Conservation (phyloP, 2,113 vertebrate species). For the Laticauda colubrina region DNA sequence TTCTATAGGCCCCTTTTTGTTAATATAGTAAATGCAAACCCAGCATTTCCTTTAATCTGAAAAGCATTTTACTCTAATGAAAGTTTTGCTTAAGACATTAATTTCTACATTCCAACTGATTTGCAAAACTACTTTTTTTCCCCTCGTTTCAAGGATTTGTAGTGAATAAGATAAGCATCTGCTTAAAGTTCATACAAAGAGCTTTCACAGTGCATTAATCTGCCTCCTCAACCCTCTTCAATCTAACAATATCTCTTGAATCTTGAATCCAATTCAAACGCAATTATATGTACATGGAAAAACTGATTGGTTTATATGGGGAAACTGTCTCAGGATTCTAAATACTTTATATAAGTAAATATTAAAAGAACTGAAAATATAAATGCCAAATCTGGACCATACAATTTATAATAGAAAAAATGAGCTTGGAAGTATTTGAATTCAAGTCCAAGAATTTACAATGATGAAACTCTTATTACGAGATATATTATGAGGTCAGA, state of each 20-base stretch:
- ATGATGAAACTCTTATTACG: background rate
- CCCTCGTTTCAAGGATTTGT: background rate
- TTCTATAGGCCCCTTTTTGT: background rate
- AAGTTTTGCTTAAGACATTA: background rate
- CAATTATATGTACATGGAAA: background rate
- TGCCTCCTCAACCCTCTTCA: background rate
- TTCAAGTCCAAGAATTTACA: background rate
- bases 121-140: background rate
- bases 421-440: background rate
- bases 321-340: background rate
- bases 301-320: background rate
- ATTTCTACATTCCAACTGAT: background rate
- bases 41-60: background rate
- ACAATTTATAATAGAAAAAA: background rate
- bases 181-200: background rate
- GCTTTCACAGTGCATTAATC: background rate
- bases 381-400: background rate
- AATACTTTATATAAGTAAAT: background rate
- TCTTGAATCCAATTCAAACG: background rate
- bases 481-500: too few relatives aligned
- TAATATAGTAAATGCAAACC: background rate
- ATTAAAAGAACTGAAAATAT: background rate
- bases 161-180: background rate
- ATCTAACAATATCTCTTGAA: background rate
- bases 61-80: background rate